Base-by-base conservation (phyloP, 2,113 vertebrate genomes). In the Kryptolebias marmoratus region DNA sequence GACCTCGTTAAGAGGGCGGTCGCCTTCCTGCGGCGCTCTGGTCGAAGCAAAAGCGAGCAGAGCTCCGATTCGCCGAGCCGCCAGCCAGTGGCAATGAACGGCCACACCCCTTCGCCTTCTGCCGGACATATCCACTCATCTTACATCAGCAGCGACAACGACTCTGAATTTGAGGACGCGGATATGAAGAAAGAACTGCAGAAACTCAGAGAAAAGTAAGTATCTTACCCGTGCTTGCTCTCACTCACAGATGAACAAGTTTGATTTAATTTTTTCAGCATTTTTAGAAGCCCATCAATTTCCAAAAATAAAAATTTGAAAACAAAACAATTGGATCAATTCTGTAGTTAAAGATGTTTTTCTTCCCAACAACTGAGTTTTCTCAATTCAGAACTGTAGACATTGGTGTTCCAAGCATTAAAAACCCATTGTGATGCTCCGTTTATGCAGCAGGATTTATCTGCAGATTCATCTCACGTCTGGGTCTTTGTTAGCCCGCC, bases 131-230 rank as follows among this genome's bases (percentile, higher is more conserved):
- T 82, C 45, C 89, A 80, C n/a, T 86, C 85, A 68, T 96, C 97
- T 0, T 99, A 96, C 83, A 91, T 97, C 89, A 99, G 98, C 93
- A 99, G 98, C 0, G 98, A 99, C 93, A 98, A 98, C 0, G 98
- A 99, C 83, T 99, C 98, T 0, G 98, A 99, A 81, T 95, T 98
- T 71, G 98, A 99, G 89, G 97, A 99, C 1, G 93, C 95, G 0
- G 98, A 99, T 74, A 95, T 99, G 90, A 97, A 93, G 90, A 98
- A 94, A 64, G 97, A 99, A 62, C 87, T 98, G 50, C 96, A 98
- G 87, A 96, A 91, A 61, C 94, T 99, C 45, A 93, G 96, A 89
- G 97, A 99, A 88, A 99, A 98, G 98, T 99, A 95, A n/a, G 45
- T 45, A 14, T 64, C 47, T 12, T 42, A 42, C 39, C 10, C 39